Evolutionary conservation across 2,113 vertebrate genomes (phyloP), one percentile per base, ranked within the genome.

Genomic region (Tauraco erythrolophus): DNA sequence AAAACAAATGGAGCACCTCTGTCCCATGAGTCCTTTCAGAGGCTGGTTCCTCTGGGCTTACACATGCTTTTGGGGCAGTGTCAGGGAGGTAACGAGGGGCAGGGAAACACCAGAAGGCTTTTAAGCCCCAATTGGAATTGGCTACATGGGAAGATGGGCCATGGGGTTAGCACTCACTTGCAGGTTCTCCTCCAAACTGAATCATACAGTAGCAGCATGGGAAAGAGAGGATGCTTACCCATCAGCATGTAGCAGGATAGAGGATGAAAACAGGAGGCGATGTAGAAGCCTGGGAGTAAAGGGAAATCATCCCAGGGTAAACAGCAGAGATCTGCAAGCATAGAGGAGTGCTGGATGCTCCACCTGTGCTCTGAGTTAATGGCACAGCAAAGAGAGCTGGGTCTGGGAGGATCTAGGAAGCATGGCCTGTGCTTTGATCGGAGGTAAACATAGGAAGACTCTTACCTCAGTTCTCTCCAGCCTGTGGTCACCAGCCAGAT

Each of bases 401-500:
- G 57, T 5, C 66, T 56, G 6, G 43, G 48, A 57, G 45, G 7
- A 31, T 31, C 48, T 75, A 37, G 75, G 56, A 83, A 78, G 37
- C 58, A 10, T 2, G 24, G 15, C 6, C 19, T n/a, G 28, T 53
- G 54, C 66, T 62, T 83, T 1, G 4, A 2, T 3, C 60, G 71
- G 45, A 88, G 39, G 25, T 58, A 53, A 66, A 51, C 25, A 11
- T 16, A 54, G 54, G 33, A 57, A 80, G 91, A 81, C 78, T 75
- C 72, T 91, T 78, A 95, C 83, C 78, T 92, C n/a, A 28, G 4
- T 96, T 96, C 71, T 89, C 92, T 98, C 72, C 96, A 99, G 99
- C 99, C 99, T 2, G 98, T 99, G 89, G 98, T 99, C 69, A 99
- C 99, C 96, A 99, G 99, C 97, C 99, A 99, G 96, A 98, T 99